Base-by-base conservation (phyloP, 1,140 invertebrate genomes). In the Orussus abietinus region DNA sequence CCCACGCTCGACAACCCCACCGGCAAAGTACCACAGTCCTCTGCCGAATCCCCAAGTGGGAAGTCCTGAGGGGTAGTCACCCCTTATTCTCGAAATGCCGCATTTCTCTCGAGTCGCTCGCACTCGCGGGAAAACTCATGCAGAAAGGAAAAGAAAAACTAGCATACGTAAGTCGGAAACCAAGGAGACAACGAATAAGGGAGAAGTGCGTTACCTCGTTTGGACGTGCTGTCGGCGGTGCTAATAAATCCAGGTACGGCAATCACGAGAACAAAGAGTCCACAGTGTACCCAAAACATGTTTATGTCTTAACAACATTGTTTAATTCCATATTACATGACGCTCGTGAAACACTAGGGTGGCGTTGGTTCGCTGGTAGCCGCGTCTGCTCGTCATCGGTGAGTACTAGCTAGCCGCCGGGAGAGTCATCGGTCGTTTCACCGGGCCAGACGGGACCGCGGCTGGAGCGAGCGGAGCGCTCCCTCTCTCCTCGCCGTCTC, bases 231-330 rank as follows among this genome's bases (percentile, higher is more conserved):
- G 62, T 65, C 62, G 49, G 66, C 62, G 57, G 57, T 72, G 59
- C 57, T 71, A 65, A 67, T 67, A 66, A 72, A 71, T 72, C 64
- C 66, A 69, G 64, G 62, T 67, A 69, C 59, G 53, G 59, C 64
- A 65, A 73, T 73, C 61, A 73, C 66, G 64, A 72, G 64, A 69
- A 73, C 64, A 65, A 71, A 65, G 54, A 73, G 66, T 73, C 70
- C 69, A 66, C 62, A 73, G 59, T 62, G 65, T 73, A 69, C 59
- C 69, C 66, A 73, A 65, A 71, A 71, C 70, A 73, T 73, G 60
- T 72, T 73, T 73, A 72, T 55, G 68, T 73, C 64, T 72, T 71
- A 71, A 69, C 65, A 72, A 69, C 69, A 73, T 73, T 70, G 66
- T 73, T 73, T 63, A 71, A 61, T 69, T 70, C 65, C 70, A 73